Conservation (phyloP, 2,888 invertebrate genomes). For the Drosophila antonietae region DNA sequence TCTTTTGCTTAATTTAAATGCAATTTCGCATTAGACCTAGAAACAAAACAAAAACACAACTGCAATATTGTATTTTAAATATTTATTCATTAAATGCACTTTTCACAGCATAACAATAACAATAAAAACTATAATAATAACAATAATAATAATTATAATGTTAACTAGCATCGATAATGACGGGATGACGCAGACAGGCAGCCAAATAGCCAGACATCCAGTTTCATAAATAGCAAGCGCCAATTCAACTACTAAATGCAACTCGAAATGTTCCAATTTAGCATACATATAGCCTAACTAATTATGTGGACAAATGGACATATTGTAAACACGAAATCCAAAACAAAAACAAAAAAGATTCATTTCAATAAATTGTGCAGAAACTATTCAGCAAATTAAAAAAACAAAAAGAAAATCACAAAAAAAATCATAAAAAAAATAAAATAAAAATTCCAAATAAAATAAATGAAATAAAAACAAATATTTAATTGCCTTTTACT, state of each 20-base stretch:
- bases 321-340: constrained; percentile 43
- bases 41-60: constrained; percentile 47
- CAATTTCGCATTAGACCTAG: constrained; percentile 54
- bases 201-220: constrained; percentile 42
- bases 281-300: constrained; percentile 69
- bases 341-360: constrained; percentile 16
- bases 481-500: constrained; percentile 25
- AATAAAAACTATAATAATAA: constrained; percentile 34
- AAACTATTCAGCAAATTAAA: constrained; percentile 48
- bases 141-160: constrained; percentile 44
- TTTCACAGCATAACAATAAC: constrained; percentile 44
- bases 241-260: constrained; percentile 68
- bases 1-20: constrained; percentile 41
- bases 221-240: constrained; percentile 41
- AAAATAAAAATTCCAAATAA: constrained; percentile 20
- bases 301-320: constrained; percentile 58
- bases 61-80: constrained; percentile 81
- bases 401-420: constrained; percentile 13
- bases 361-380: constrained; percentile 64
- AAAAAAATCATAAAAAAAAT: constrained; percentile 37
- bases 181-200: constrained; percentile 57
- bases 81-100: constrained; percentile 73
- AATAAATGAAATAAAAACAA: constrained; percentile 32
- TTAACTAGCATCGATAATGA: constrained; percentile 69
- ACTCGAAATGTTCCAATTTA: constrained; percentile 78